Percentiles rank a stretch among this genome's conserved stretches.
Evolutionary conservation across 2,113 vertebrate genomes (phyloP).

Genomic region (Promerops cafer): DNA sequence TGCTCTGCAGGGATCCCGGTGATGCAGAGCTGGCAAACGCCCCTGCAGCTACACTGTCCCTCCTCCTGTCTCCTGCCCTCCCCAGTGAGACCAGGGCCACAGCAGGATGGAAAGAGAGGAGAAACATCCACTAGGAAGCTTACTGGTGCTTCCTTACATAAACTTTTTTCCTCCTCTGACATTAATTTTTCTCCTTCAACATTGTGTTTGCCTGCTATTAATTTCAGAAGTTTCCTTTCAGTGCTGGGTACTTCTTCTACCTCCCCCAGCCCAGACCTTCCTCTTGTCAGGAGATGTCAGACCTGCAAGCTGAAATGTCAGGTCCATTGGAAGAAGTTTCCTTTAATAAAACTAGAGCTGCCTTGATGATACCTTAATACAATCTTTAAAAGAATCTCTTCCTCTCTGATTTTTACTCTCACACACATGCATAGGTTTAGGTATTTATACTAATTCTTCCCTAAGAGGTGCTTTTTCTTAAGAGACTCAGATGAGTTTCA

Average conservation of each 20-base stretch:
- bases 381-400: background rate
- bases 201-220: background rate
- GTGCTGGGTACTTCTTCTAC: background rate
- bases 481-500: background rate
- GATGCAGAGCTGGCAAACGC: no score
- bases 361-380: background rate
- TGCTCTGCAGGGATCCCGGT: background rate
- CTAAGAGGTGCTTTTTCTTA: background rate
- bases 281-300: background rate
- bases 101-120: background rate
- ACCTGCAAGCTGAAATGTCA: constrained; percentile 16
- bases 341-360: background rate
- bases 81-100: background rate
- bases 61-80: background rate
- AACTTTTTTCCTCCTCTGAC: background rate
- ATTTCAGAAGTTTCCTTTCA: background rate
- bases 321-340: background rate
- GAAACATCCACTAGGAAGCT: background rate
- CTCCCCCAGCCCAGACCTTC: background rate
- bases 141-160: background rate
- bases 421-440: fast-evolving
- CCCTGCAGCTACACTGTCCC: background rate
- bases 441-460: background rate
- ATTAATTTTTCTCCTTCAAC: background rate
- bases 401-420: background rate